Conservation (phyloP, 2,797 vertebrate genomes). For the Coracias cyanogaster region DNA sequence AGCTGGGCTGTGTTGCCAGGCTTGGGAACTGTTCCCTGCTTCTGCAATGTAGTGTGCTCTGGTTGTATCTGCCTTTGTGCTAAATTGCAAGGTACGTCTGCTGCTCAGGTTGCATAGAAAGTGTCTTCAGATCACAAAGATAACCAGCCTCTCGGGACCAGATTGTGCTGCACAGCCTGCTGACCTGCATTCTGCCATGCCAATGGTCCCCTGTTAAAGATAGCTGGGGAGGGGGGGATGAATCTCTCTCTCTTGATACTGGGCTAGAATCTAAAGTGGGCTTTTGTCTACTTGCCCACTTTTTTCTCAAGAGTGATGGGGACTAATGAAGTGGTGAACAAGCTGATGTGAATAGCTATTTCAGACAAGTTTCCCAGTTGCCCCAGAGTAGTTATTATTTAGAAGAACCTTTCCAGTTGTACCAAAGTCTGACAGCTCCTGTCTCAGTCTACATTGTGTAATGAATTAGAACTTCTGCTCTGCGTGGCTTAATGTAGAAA, state of each 20-base stretch:
- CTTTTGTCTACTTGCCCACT: background rate
- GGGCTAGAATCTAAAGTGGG: background rate
- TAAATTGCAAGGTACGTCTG: background rate
- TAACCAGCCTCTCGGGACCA: fast-evolving
- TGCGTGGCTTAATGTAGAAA: background rate
- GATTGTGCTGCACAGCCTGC: background rate
- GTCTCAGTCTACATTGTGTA: background rate
- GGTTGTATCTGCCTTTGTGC: background rate
- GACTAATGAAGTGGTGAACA: background rate
- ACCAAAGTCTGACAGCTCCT: background rate
- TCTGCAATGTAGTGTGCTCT: background rate
- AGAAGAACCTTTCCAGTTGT: background rate
- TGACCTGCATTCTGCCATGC: background rate
- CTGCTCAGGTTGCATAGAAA: background rate
- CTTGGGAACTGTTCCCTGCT: background rate
- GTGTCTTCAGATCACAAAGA: background rate
- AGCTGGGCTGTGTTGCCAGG: background rate
- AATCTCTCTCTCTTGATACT: background rate
- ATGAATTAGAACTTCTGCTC: background rate
- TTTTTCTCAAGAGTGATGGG: background rate
- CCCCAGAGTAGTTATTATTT: background rate
- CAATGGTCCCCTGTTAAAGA: background rate
- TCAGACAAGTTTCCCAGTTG: background rate
- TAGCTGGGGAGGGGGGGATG: background rate
- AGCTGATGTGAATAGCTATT: background rate